Evolutionary conservation across 2,113 vertebrate species (phyloP).

Genomic region (Laticauda laticaudata): DNA sequence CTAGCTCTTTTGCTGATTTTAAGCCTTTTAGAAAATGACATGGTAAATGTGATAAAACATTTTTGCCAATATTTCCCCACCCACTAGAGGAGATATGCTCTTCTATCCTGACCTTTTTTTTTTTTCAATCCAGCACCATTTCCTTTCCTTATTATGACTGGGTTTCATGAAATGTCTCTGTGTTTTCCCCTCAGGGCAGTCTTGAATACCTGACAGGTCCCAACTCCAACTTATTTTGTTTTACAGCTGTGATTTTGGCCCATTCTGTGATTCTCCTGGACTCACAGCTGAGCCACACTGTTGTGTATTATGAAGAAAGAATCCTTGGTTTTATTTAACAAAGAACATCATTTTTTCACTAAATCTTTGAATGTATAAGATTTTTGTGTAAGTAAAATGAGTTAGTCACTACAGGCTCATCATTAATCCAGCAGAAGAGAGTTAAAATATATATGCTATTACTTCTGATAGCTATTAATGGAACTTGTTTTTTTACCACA

Average conservation of each 20-base stretch:
- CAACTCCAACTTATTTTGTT: not conserved
- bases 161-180: conserved; percentile 19
- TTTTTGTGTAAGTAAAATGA: not conserved
- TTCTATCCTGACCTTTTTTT: not conserved
- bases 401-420: fast-evolving
- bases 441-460: not conserved
- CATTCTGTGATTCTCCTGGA: not conserved
- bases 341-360: not conserved
- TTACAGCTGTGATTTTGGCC: not conserved
- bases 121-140: not conserved
- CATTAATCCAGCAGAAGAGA: not conserved
- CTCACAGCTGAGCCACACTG: not conserved
- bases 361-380: conserved; percentile 14
- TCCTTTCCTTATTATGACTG: fast-evolving
- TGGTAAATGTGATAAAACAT: not conserved
- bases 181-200: conserved; percentile 6
- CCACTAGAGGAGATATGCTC: not conserved
- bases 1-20: not conserved
- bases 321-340: conserved; percentile 27
- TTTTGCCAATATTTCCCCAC: not conserved
- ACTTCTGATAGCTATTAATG: not conserved
- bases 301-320: not conserved
- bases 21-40: not conserved
- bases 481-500: not conserved
- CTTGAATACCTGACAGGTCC: fast-evolving